phyloP scores from a whole-genome alignment of 2,888 invertebrate species.

The Lochmaea crataegi region DNA sequence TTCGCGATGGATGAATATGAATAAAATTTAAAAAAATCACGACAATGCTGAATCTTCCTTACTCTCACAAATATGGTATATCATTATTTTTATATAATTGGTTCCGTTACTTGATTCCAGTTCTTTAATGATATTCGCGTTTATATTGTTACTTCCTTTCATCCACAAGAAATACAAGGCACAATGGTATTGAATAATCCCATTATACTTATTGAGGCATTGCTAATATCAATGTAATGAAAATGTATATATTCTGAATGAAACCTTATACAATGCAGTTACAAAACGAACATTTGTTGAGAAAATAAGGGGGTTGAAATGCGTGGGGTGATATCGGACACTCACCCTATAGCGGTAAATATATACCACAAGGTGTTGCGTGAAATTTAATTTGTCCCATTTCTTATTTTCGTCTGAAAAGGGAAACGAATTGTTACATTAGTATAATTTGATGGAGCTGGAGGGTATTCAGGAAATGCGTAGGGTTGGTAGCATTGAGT shows the following conservation, averaged over 20 bases:
- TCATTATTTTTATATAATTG: not conserved
- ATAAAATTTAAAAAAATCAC: too few relatives aligned
- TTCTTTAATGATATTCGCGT: not conserved
- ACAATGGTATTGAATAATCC: not conserved
- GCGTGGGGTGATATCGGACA: not conserved
- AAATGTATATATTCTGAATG: not conserved
- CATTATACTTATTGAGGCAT: not conserved
- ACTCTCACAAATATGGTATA: not conserved
- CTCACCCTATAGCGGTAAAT: not conserved
- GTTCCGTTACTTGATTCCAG: not conserved
- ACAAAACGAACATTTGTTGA: not conserved
- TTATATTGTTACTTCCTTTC: not conserved
- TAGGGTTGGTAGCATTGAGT: too few relatives aligned
- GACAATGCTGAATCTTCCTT: too few relatives aligned
- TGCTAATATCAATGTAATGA: not conserved
- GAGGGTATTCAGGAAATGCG: too few relatives aligned
- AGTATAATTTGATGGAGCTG: too few relatives aligned
- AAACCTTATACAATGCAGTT: not conserved
- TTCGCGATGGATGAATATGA: too few relatives aligned
- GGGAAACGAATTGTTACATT: too few relatives aligned
- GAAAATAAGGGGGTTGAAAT: not conserved
- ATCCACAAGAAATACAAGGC: not conserved
- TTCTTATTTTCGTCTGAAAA: not conserved
- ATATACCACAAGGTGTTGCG: not conserved
- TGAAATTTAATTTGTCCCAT: not conserved